Conservation (phyloP, 2,888 invertebrate species). For the Linnaemya tessellans region DNA sequence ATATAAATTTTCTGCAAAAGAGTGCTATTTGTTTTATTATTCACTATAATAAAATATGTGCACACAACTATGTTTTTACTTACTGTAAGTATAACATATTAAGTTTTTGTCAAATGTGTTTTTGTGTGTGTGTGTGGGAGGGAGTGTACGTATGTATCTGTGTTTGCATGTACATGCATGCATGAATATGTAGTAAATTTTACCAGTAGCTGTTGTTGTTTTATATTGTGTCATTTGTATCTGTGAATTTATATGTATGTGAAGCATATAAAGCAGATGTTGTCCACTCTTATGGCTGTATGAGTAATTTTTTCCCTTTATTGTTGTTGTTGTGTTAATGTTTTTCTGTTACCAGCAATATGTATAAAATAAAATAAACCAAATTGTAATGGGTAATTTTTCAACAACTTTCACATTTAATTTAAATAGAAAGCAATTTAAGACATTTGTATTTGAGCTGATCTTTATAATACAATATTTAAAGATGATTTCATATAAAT, state of each 20-base stretch:
- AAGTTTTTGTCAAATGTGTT: background rate
- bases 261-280: slow-evolving; percentile 60
- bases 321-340: slow-evolving; percentile 8
- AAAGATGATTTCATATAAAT: no score
- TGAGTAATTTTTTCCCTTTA: slow-evolving; percentile 1
- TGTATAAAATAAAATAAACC: background rate
- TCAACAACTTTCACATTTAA: no score
- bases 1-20: no score
- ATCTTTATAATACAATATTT: no score
- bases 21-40: no score
- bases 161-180: background rate
- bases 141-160: background rate
- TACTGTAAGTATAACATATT: slow-evolving; percentile 39
- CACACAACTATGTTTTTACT: background rate
- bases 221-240: slow-evolving; percentile 46
- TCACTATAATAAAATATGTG: no score
- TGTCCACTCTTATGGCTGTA: slow-evolving; percentile 48
- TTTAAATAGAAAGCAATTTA: no score
- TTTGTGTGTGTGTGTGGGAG: background rate
- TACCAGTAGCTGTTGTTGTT: slow-evolving; percentile 46
- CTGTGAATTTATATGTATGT: slow-evolving; percentile 52
- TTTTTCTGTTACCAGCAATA: background rate
- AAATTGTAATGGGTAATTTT: no score
- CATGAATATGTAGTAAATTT: slow-evolving; percentile 1
- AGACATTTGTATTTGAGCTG: no score